A percentile compares a stretch with the other conserved stretches of the same genome.
phyloP scores from a whole-genome alignment of 2,797 vertebrate genomes.

The Myiotriccus ornatus region DNA sequence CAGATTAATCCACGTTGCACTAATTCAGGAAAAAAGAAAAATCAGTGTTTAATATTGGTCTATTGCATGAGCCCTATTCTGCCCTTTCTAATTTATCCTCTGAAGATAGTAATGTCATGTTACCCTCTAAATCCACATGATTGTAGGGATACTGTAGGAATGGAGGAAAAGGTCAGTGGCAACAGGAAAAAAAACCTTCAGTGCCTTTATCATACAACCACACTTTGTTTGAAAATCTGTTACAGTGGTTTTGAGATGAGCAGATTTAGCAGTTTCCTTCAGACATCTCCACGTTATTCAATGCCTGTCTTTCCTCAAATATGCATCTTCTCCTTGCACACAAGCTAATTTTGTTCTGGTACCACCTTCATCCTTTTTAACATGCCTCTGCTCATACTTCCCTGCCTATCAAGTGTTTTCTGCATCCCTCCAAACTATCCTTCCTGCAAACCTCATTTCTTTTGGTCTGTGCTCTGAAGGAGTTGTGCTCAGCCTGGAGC shows the following conservation, averaged over 20 bases:
- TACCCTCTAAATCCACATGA: background rate
- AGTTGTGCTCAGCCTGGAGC: background rate
- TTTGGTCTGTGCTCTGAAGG: background rate
- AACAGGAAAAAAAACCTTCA: fast-evolving
- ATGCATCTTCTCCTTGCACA: background rate
- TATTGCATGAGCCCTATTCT: fast-evolving
- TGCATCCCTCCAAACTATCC: background rate
- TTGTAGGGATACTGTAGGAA: background rate
- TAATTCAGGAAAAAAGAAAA: background rate
- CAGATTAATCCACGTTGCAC: background rate
- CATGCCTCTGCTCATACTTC: background rate
- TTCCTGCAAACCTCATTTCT: background rate
- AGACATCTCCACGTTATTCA: background rate
- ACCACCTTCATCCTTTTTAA: background rate
- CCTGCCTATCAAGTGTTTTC: background rate
- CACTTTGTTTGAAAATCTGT: background rate
- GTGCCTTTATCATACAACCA: background rate
- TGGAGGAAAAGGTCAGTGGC: background rate
- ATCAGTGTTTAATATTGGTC: background rate
- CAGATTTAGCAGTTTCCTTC: background rate
- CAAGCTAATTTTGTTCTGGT: background rate
- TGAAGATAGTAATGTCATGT: background rate
- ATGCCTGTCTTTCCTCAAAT: background rate
- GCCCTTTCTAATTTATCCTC: background rate
- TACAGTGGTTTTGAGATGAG: background rate